phyloP scores from a whole-genome alignment of 2,888 invertebrate species.

The Brachyopa scutellaris region DNA sequence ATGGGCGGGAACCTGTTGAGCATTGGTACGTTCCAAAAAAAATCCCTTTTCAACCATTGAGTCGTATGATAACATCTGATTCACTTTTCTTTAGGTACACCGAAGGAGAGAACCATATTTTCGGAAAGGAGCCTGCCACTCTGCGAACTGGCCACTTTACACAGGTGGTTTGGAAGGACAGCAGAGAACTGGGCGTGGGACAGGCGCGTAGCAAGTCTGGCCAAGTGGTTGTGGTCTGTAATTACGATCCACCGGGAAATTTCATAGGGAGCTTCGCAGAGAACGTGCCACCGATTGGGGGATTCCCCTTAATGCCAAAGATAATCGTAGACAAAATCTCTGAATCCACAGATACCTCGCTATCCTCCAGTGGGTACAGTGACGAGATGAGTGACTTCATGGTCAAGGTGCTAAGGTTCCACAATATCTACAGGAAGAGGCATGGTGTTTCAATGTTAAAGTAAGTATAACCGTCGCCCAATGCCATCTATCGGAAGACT shows the following conservation, averaged over 20 bases:
- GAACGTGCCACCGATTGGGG: conserved; percentile 86
- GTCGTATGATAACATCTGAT: not conserved
- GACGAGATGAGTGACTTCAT: conserved; percentile 79
- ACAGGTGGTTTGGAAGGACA: conserved; percentile 90
- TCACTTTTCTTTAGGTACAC: conserved; percentile 82
- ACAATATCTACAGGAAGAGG: conserved; percentile 85
- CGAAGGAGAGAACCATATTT: conserved; percentile 85
- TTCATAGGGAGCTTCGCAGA: conserved; percentile 89
- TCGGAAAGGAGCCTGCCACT: conserved; percentile 85
- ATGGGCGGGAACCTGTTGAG: conserved; percentile 78
- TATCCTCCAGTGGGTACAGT: conserved; percentile 74
- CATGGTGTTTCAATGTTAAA: conserved; percentile 84
- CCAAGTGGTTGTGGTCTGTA: conserved; percentile 92
- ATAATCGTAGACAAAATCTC: conserved; percentile 74
- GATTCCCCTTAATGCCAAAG: conserved; percentile 75
- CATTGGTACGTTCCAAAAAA: conserved; percentile 81
- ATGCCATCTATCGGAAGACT: not conserved
- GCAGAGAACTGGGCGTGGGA: conserved; percentile 89
- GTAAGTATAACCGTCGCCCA: conserved; percentile 80
- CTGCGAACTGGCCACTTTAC: conserved; percentile 90
- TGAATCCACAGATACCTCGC: conserved; percentile 74
- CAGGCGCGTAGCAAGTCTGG: conserved; percentile 86
- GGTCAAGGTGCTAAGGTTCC: conserved; percentile 83
- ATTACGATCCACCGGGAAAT: conserved; percentile 95
- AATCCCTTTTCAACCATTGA: not conserved